Percentiles rank a stretch among this genome's conserved stretches.
These are phyloP conservation scores for Philhelius pedissequus DNA, from an alignment of 2,888 invertebrate species.

Conservation along the genomic window DNA sequence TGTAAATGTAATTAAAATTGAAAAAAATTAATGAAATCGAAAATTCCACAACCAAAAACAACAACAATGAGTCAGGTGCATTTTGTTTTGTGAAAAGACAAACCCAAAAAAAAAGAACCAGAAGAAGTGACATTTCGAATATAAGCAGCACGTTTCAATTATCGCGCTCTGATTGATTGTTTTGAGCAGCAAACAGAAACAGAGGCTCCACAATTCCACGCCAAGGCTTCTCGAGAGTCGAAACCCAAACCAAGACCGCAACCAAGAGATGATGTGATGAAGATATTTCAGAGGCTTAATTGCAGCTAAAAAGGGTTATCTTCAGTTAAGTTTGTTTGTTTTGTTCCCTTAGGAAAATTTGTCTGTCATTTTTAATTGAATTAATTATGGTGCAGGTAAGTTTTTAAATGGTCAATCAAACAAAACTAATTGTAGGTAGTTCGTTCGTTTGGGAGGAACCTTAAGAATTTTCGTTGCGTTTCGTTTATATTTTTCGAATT, in stretches of 20 bases:
- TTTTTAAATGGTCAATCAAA: constrained; percentile 64
- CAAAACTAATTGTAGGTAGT: constrained; percentile 57
- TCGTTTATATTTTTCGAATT: constrained; percentile 32
- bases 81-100: neutral
- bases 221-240: neutral
- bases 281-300: constrained; percentile 62
- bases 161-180: constrained; percentile 67
- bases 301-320: constrained; percentile 57
- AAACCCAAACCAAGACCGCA: too few relatives aligned
- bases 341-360: constrained; percentile 46
- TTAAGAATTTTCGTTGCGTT: neutral
- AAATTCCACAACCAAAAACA: neutral
- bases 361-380: constrained; percentile 60
- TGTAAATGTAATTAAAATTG: constrained; percentile 38
- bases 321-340: neutral
- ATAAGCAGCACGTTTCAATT: constrained; percentile 57
- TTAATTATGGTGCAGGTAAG: constrained; percentile 56
- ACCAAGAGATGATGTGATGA: constrained; percentile 44
- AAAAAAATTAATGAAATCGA: constrained; percentile 59
- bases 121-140: constrained; percentile 56
- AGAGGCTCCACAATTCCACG: constrained; percentile 30
- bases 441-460: neutral
- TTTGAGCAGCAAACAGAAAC: constrained; percentile 44
- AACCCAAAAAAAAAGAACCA: neutral
- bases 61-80: constrained; percentile 55